phyloP scores from a whole-genome alignment of 2,113 vertebrate genomes.

The Pedetes capensis region DNA sequence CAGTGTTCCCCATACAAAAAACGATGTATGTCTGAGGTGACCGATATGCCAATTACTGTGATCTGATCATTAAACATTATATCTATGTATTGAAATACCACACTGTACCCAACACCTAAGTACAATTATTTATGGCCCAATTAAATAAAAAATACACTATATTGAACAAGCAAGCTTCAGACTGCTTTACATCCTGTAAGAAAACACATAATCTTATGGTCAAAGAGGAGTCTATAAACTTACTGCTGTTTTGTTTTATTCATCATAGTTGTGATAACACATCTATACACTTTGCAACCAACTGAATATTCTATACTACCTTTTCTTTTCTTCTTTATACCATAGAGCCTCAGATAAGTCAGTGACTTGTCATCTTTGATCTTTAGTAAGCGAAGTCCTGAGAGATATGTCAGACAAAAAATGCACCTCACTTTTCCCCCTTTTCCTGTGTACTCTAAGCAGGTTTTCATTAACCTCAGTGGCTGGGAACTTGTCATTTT shows the following conservation, averaged over 20 bases:
- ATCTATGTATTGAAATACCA: not conserved
- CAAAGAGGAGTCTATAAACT: conserved; percentile 60
- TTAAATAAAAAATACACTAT: not conserved
- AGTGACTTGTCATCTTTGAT: conserved; percentile 61
- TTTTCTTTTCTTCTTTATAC: conserved; percentile 67
- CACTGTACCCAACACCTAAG: not conserved
- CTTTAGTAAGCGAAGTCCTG: conserved; percentile 53
- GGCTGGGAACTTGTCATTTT: conserved; percentile 72
- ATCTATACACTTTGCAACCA: not conserved
- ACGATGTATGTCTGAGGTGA: not conserved
- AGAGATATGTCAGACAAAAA: conserved; percentile 47
- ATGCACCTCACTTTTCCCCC: conserved; percentile 50
- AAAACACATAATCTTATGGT: conserved; percentile 65
- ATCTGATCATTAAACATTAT: too few relatives aligned
- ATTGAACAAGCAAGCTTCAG: conserved; percentile 4
- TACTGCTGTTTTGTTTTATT: conserved; percentile 69
- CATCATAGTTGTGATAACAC: not conserved
- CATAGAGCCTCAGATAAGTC: conserved; percentile 40
- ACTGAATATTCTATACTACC: conserved; percentile 54
- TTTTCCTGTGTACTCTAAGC: conserved; percentile 69
- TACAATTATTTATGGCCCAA: not conserved
- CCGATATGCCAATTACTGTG: not conserved
- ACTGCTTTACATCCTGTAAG: conserved; percentile 49
- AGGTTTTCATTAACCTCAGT: conserved; percentile 71
- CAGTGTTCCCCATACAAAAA: not conserved